Evolutionary conservation across 2,113 vertebrate genomes (phyloP).

Genomic region (Myotis davidii): DNA sequence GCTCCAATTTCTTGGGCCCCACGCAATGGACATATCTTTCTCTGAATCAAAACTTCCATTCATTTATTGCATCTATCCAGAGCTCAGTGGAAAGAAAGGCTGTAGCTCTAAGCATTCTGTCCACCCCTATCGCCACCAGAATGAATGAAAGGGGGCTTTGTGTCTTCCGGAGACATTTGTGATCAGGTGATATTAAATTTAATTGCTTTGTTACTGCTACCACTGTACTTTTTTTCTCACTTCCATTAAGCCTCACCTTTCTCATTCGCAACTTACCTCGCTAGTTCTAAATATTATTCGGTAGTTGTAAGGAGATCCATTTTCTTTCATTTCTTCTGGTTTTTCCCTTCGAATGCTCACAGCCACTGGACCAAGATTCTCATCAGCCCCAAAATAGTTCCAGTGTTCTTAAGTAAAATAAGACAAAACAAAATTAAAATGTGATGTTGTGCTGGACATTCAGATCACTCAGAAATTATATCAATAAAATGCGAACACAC

Average conservation of each 20-base stretch:
- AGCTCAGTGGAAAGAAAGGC: not conserved
- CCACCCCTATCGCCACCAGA: not conserved
- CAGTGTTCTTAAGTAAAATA: slow-evolving; percentile 90
- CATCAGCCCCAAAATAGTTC: slow-evolving; percentile 98
- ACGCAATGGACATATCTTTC: not conserved
- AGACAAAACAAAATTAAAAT: slow-evolving; percentile 54
- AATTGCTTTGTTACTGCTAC: not conserved
- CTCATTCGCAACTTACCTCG: slow-evolving; percentile 88
- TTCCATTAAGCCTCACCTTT: not conserved
- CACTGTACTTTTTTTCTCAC: not conserved
- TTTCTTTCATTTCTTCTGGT: slow-evolving; percentile 95
- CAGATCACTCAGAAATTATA: not conserved
- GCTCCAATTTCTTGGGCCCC: not conserved
- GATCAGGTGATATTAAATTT: not conserved
- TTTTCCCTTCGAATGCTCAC: slow-evolving; percentile 96
- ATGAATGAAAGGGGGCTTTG: slow-evolving; percentile 12
- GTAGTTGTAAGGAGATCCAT: slow-evolving; percentile 95
- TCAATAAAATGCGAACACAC: not conserved
- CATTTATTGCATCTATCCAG: not conserved
- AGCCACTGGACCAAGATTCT: slow-evolving; percentile 94
- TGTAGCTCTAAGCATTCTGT: not conserved
- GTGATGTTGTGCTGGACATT: not conserved
- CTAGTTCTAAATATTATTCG: slow-evolving; percentile 96
- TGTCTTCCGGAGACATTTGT: not conserved
- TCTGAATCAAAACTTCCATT: slow-evolving; percentile 10